A percentile compares a stretch with the other conserved stretches of the same genome.
phyloP scores from a whole-genome alignment of 2,113 vertebrate species.

The Ciconia maguari region DNA sequence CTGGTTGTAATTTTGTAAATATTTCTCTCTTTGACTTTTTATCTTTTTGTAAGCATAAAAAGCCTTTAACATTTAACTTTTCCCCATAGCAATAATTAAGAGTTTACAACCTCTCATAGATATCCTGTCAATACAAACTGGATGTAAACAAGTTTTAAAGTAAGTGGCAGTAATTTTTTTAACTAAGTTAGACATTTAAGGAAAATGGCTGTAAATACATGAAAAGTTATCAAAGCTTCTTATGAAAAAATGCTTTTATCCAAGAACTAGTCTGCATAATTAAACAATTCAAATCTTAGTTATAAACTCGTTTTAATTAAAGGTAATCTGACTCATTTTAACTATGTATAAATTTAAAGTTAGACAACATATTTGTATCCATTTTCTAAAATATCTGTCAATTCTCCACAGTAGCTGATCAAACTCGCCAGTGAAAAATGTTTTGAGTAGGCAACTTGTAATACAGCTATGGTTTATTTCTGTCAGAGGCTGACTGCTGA shows the following conservation, averaged over 20 bases:
- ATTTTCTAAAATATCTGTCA: constrained; percentile 62
- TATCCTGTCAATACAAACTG: background rate
- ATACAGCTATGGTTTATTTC: constrained; percentile 74
- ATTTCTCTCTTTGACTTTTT: background rate
- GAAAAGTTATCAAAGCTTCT: background rate
- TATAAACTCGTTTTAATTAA: background rate
- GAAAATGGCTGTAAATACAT: background rate
- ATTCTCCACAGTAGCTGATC: constrained; percentile 66
- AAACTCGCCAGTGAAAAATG: constrained; percentile 72
- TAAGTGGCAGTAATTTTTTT: background rate
- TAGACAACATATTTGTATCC: constrained; percentile 45
- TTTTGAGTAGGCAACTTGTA: constrained; percentile 73
- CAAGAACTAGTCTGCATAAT: background rate
- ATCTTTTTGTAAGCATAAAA: background rate
- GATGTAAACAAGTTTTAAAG: background rate
- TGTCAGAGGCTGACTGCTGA: constrained; percentile 71
- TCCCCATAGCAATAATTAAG: background rate
- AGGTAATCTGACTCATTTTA: constrained; percentile 8
- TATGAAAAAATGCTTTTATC: constrained; percentile 4
- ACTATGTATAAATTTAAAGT: background rate
- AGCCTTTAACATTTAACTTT: background rate
- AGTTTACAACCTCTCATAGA: background rate
- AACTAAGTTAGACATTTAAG: background rate
- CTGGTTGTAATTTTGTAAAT: background rate
- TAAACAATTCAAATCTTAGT: background rate